Base-by-base conservation (phyloP, 2,888 invertebrate species). In the Junonia oenone region DNA sequence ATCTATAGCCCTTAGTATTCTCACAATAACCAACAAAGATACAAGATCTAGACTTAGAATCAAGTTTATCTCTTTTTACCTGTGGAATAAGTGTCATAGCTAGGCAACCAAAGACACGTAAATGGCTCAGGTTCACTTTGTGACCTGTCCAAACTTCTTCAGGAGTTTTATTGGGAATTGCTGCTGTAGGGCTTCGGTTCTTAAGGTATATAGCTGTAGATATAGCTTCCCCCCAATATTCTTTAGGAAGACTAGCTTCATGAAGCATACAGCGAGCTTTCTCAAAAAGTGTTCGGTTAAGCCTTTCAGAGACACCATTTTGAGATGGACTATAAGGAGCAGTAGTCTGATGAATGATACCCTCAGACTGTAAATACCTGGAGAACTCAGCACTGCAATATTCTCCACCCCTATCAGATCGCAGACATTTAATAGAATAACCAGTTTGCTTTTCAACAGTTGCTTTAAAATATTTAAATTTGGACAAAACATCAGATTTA, bases 231-330 rank as follows among this genome's bases (percentile, higher is more conserved):
- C 15, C 40, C 40, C 40, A 40, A 40, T 17, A 40, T 48, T 62
- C 63, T 9, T 33, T 22, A 6, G 8, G 8, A 2, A 56, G 33
- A 9, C 51, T 47, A 5, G 59, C 37, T 11, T 59, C 56, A 4
- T 33, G 33, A 13, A 59, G 46, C 53, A 59, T 51, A 13, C 46
- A 48, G 8, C 56, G 38, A 1, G 54, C 58, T 43, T 63, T 58
- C 40, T 62, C 58, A 49, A 57, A 37, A 4, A 58, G 56, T 31
- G 58, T 63, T 0, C 63, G 33, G 35, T 61, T 62, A 5, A 58
- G 54, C 4, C 71, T 31, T 51, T 78, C 76, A n/a, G 72, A 65
- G 6, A 67, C 54, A 1, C 71, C 75, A 63, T 75, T 77, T 40
- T 71, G 68, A 48, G 73, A 63, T 0, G 69, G 71, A 4, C 62